Conservation (phyloP, 2,113 vertebrate species). For the Leptocoma aspasia region DNA sequence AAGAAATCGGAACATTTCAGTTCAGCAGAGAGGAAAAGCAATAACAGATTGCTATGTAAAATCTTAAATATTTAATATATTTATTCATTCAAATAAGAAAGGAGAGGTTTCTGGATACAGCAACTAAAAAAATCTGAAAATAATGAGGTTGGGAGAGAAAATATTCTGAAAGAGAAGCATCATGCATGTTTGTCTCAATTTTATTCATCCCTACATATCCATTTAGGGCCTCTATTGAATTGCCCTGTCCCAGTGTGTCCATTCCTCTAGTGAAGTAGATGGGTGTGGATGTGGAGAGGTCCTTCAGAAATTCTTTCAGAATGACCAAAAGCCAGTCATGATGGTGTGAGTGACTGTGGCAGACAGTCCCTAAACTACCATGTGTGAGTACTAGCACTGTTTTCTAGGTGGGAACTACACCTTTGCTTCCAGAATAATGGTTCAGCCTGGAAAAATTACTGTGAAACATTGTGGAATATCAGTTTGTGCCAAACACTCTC, state of each 20-base stretch:
- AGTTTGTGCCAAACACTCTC: background rate
- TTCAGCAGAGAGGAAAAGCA: background rate
- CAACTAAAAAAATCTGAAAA: background rate
- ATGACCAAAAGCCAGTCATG: background rate
- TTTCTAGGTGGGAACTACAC: background rate
- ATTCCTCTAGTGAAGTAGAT: background rate
- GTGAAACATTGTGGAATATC: background rate
- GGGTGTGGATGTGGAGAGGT: background rate
- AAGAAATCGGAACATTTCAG: background rate
- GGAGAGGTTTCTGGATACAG: background rate
- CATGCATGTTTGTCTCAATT: background rate
- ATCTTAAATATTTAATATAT: background rate
- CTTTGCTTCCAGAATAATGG: background rate
- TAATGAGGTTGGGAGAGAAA: background rate
- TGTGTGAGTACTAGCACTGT: background rate
- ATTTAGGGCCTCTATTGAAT: background rate
- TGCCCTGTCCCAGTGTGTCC: background rate
- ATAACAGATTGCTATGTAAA: background rate
- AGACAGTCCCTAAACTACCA: too few species aligned
- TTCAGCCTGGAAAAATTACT: background rate
- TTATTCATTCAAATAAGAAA: background rate
- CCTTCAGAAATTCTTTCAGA: background rate
- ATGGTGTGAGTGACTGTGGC: background rate
- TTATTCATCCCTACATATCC: background rate
- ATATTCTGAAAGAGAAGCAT: background rate